Evolutionary conservation across 1,140 invertebrate genomes (phyloP).

Genomic region (Drosophila bifasciata): DNA sequence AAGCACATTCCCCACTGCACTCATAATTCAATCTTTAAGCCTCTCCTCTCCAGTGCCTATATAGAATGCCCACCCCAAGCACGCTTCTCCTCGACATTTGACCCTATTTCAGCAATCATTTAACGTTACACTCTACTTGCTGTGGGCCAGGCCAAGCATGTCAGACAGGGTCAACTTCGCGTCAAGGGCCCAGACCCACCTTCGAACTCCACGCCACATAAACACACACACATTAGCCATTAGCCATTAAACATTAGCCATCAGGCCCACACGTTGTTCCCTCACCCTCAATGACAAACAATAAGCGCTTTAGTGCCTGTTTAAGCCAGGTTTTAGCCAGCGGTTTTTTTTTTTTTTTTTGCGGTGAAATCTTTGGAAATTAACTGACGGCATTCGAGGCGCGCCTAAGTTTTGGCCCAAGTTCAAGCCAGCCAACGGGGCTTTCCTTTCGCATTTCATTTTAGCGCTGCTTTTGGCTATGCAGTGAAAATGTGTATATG

Average conservation of each 20-base stretch:
- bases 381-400: constrained; percentile 8
- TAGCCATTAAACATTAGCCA: constrained; percentile 24
- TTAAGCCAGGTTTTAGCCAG: constrained; percentile 18
- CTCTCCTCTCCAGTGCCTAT: constrained; percentile 24
- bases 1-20: too few relatives aligned
- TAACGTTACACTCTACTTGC: constrained; percentile 81
- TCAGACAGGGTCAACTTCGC: constrained; percentile 70
- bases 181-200: constrained; percentile 1
- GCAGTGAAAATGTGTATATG: constrained; percentile 36
- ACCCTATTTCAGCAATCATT: constrained; percentile 76
- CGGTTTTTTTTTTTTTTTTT: constrained; percentile 42
- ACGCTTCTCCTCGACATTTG: constrained; percentile 42
- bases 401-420: constrained; percentile 51
- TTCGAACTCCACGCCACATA: constrained; percentile 3
- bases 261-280: constrained; percentile 52
- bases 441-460: constrained; percentile 34
- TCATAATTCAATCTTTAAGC: neutral
- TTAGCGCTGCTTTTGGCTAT: neutral
- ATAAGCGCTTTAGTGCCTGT: constrained; percentile 17
- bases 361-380: constrained; percentile 50
- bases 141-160: constrained; percentile 58
- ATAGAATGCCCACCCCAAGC: neutral
- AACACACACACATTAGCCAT: constrained; percentile 23
- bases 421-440: constrained; percentile 38
- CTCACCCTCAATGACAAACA: constrained; percentile 55